Evolutionary conservation across 1,140 invertebrate genomes (phyloP).

Genomic region (Danaus melanippus): DNA sequence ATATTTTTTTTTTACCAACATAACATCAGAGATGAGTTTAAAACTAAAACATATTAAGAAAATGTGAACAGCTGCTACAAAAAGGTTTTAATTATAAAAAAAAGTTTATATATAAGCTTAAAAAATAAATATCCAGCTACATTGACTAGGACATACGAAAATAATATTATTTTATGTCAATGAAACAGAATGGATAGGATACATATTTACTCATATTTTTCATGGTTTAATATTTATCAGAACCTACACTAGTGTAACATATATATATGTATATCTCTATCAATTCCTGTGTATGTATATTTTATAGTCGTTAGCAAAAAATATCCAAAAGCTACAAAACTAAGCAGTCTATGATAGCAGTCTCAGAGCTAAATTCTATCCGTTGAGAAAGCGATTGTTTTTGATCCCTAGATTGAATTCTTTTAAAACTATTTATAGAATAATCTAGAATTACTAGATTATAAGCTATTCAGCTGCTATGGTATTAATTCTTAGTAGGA

Average conservation of each 20-base stretch:
- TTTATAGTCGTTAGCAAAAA: not conserved
- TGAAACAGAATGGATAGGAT: slow-evolving; percentile 3
- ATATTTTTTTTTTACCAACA: slow-evolving; percentile 4
- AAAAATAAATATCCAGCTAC: slow-evolving; percentile 30
- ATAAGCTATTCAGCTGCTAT: not conserved
- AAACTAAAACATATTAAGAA: not conserved
- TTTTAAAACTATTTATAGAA: slow-evolving; percentile 2
- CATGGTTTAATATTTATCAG: too few relatives aligned
- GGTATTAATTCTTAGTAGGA: slow-evolving; percentile 8
- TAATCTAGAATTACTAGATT: slow-evolving; percentile 1
- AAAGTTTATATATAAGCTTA: not conserved
- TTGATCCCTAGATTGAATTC: not conserved
- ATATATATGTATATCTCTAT: too few relatives aligned
- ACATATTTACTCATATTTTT: too few relatives aligned
- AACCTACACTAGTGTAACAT: too few relatives aligned
- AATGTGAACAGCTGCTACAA: not conserved
- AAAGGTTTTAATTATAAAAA: not conserved
- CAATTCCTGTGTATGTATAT: too few relatives aligned
- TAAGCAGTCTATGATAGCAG: slow-evolving; percentile 15
- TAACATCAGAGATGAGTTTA: slow-evolving; percentile 3
- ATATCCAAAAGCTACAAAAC: slow-evolving; percentile 9
- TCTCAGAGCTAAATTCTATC: slow-evolving; percentile 3
- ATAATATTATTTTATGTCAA: slow-evolving; percentile 1
- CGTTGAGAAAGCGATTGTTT: slow-evolving; percentile 4
- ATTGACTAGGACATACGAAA: slow-evolving; percentile 34